Evolutionary conservation across 1,140 invertebrate genomes (phyloP), one percentile per base, ranked within the genome.

Genomic region (Orius insidiosus): DNA sequence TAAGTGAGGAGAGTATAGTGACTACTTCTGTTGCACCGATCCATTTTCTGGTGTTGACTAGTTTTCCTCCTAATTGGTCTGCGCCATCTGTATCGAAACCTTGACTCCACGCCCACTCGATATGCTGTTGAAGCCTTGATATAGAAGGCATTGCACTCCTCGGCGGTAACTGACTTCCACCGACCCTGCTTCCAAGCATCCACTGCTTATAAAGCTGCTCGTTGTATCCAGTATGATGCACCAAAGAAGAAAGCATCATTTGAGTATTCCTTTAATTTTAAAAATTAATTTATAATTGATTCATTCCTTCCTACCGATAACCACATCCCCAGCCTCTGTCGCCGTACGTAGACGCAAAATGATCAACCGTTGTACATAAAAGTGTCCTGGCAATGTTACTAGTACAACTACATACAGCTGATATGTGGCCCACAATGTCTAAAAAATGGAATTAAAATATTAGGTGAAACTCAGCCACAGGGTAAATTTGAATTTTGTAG

Each of bases 1-100:
- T 70, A 33, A 84, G 67, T 53, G 76, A 85, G 13, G 80, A 82
- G 11, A 87, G 64, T 36, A 86, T 66, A 5, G 81, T 84, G 7
- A 82, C 74, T 11, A 86, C 79, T 66, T 87, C 84, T 6, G 82
- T 85, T 11, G 86, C 84, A 13, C 87, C 87, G 53, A 93, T 92
- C 86, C 87, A 93, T 63, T 92, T 92, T 44, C 80, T 68, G n/a
- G n/a, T n/a, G n/a, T n/a, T n/a, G n/a, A n/a, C n/a, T n/a, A n/a
- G n/a, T n/a, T n/a, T n/a, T n/a, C n/a, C n/a, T n/a, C n/a, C n/a
- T n/a, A n/a, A n/a, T n/a, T n/a, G n/a, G n/a, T n/a, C n/a, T n/a
- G n/a, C 78, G 32, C 87, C 87, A 67, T 78, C 63, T 37, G 74
- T 68, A 65, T 93, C 86, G 64, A 90, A 90, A 16, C 85, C 86